Conservation (phyloP, 2,113 vertebrate genomes). For the Phaethon lepturus region DNA sequence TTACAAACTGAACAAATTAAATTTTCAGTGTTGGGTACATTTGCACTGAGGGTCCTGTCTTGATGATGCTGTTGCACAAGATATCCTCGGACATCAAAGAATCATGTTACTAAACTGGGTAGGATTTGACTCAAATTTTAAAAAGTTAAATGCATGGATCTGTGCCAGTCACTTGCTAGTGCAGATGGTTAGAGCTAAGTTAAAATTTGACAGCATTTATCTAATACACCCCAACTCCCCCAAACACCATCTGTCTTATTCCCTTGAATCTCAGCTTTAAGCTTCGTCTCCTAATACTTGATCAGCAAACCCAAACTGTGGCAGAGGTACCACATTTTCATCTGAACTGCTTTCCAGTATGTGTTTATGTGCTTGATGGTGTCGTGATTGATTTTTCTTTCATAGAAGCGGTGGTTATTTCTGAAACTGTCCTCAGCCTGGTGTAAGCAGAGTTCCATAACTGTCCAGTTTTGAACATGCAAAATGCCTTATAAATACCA, state of each 20-base stretch:
- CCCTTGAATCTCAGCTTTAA: not conserved
- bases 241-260: conserved; percentile 50
- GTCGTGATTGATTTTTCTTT: not conserved
- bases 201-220: conserved; percentile 48
- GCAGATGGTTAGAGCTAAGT: conserved; percentile 52
- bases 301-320: conserved; percentile 20
- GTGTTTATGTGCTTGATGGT: conserved; percentile 32
- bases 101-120: conserved; percentile 37
- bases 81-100: conserved; percentile 17
- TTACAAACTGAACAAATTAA: conserved; percentile 16
- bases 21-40: conserved; percentile 2
- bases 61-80: conserved; percentile 8
- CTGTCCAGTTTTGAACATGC: not conserved
- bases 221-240: conserved; percentile 39
- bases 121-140: conserved; percentile 28
- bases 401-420: not conserved
- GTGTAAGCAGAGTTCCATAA: not conserved
- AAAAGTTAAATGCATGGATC: conserved; percentile 32
- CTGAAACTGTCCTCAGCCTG: conserved; percentile 19
- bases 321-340: not conserved
- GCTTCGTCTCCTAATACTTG: not conserved
- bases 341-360: conserved; percentile 2
- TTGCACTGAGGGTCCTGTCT: conserved; percentile 30
- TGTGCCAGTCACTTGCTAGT: conserved; percentile 40
- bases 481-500: not conserved